phyloP scores from a whole-genome alignment of 2,888 invertebrate genomes.

The Drosophila mulleri region DNA sequence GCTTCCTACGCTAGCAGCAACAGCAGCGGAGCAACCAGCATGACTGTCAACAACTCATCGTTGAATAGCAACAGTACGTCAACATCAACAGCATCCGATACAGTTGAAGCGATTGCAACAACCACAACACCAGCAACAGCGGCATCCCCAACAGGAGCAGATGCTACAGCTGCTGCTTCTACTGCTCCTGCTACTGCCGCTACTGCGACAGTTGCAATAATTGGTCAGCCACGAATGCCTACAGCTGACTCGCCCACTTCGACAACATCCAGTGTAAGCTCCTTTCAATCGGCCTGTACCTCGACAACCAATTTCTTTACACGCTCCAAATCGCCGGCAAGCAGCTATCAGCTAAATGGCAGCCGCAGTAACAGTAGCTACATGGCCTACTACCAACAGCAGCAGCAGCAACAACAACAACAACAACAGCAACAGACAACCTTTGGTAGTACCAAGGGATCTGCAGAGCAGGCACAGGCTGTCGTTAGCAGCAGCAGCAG shows the following conservation, averaged over 20 bases:
- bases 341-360: slow-evolving; percentile 53
- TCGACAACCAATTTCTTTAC: slow-evolving; percentile 62
- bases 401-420: slow-evolving; percentile 36
- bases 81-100: slow-evolving; percentile 35
- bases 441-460: slow-evolving; percentile 26
- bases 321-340: slow-evolving; percentile 44
- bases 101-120: slow-evolving; percentile 12
- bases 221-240: slow-evolving; percentile 14
- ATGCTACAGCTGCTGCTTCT: not conserved
- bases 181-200: not conserved
- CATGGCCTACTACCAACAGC: slow-evolving; percentile 51
- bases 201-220: not conserved
- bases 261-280: slow-evolving; percentile 44
- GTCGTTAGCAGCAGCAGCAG: slow-evolving; percentile 65
- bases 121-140: slow-evolving; percentile 1
- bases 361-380: slow-evolving; percentile 34
- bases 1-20: slow-evolving; percentile 62
- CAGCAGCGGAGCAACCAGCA: slow-evolving; percentile 45
- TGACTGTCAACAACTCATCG: slow-evolving; percentile 52
- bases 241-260: slow-evolving; percentile 58
- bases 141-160: not conserved
- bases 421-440: slow-evolving; percentile 31
- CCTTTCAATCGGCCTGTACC: slow-evolving; percentile 78
- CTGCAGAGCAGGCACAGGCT: slow-evolving; percentile 56
- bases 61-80: slow-evolving; percentile 31